Conservation (phyloP, 2,888 invertebrate species). For the Pheosia gnoma region DNA sequence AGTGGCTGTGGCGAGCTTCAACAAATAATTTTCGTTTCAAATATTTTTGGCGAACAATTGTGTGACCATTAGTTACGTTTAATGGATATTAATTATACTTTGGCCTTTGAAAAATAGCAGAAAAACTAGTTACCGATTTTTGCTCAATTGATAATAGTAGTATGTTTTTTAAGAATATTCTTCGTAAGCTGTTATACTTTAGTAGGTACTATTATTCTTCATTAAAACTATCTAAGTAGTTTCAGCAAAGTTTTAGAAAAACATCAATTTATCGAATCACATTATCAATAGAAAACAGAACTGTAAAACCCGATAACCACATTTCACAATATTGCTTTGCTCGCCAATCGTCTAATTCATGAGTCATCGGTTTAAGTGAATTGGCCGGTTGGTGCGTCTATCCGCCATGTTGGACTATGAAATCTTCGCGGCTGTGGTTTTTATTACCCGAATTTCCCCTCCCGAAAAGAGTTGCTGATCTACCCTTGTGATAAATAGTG, state of each 20-base stretch:
- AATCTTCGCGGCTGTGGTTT: slow-evolving; percentile 68
- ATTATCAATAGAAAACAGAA: background rate
- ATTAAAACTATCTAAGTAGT: too few species aligned
- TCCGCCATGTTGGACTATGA: slow-evolving; percentile 74
- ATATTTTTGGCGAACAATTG: slow-evolving; percentile 31
- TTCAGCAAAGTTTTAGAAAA: too few species aligned
- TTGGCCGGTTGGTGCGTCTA: slow-evolving; percentile 65
- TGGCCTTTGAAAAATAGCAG: slow-evolving; percentile 15
- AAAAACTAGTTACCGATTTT: too few species aligned
- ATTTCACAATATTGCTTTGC: slow-evolving; percentile 32
- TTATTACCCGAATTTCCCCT: slow-evolving; percentile 71
- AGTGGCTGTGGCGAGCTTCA: slow-evolving; percentile 3
- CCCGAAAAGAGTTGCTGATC: slow-evolving; percentile 59
- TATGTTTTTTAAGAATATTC: too few species aligned
- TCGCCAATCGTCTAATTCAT: slow-evolving; percentile 49
- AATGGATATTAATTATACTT: slow-evolving; percentile 31
- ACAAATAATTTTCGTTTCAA: slow-evolving; percentile 25
- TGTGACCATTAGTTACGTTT: slow-evolving; percentile 21
- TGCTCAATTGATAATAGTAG: too few species aligned
- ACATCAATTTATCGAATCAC: background rate
- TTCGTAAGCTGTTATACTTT: too few species aligned
- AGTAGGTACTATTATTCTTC: too few species aligned
- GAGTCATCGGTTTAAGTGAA: slow-evolving; percentile 69
- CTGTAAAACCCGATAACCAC: slow-evolving; percentile 10
- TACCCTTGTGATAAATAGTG: slow-evolving; percentile 80